These are phyloP conservation scores for Marmota monax DNA, from an alignment of 2,113 vertebrate genomes.

Conservation along the genomic window DNA sequence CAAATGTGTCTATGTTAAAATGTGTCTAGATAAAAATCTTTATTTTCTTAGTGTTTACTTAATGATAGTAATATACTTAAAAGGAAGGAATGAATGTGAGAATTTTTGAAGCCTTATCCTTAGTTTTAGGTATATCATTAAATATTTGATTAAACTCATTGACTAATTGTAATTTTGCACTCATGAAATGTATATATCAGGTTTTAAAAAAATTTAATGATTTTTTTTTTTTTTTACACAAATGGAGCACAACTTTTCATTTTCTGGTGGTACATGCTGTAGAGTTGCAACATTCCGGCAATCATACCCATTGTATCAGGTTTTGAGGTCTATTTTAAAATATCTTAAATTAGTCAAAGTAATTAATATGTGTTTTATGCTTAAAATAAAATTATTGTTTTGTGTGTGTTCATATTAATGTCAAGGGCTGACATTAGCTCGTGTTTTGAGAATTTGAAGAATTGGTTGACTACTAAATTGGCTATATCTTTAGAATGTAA, in stretches of 20 bases:
- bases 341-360: slow-evolving; percentile 16
- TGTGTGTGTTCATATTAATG: background rate
- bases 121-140: slow-evolving; percentile 85
- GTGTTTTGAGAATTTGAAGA: slow-evolving; percentile 27
- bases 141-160: slow-evolving; percentile 83
- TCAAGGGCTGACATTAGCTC: background rate
- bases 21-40: background rate
- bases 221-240: no score
- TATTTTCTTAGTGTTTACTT: slow-evolving; percentile 79
- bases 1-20: background rate
- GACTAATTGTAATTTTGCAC: slow-evolving; percentile 84
- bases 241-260: no score
- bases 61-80: slow-evolving; percentile 76
- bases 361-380: background rate
- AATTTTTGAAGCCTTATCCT: slow-evolving; percentile 78
- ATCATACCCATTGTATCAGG: slow-evolving; percentile 61
- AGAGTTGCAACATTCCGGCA: no score
- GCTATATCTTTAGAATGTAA: slow-evolving; percentile 10
- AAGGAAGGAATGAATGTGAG: slow-evolving; percentile 82
- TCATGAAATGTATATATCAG: slow-evolving; percentile 76
- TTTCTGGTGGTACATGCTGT: no score
- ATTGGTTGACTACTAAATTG: background rate
- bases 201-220: background rate
- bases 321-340: slow-evolving; percentile 76
- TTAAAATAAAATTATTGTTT: background rate